phyloP scores from a whole-genome alignment of 64 coral and sea anemone genomes.

The Stichodactyla helianthus region DNA sequence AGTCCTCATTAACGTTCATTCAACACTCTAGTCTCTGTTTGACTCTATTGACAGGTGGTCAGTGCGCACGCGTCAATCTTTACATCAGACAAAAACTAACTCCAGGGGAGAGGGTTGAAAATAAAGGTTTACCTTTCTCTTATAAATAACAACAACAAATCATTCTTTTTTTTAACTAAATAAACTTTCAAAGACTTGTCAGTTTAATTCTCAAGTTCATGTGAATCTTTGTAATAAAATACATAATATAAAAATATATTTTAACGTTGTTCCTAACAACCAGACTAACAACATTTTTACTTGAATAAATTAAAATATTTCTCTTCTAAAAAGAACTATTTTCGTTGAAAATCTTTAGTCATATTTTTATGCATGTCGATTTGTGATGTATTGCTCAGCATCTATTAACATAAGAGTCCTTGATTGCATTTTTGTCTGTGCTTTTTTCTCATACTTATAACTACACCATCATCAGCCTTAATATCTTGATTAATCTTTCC shows the following conservation, averaged over 20 bases:
- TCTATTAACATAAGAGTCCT: not conserved
- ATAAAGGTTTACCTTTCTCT: not conserved
- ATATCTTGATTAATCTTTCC: slow-evolving; percentile 49
- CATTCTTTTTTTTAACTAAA: not conserved
- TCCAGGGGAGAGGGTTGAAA: not conserved
- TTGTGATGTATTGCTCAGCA: not conserved
- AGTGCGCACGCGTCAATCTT: not conserved
- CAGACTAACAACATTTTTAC: not conserved
- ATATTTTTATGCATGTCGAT: not conserved
- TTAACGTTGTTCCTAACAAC: not conserved
- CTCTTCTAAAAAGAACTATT: not conserved
- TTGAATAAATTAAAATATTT: not conserved
- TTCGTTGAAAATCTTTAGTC: not conserved
- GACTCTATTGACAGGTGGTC: not conserved
- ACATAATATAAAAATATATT: not conserved
- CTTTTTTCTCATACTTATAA: slow-evolving; percentile 22
- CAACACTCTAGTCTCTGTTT: not conserved
- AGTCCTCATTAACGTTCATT: not conserved
- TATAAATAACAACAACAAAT: not conserved
- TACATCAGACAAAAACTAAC: not conserved
- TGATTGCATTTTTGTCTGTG: slow-evolving; percentile 1
- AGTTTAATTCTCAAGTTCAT: not conserved
- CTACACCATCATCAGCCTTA: slow-evolving; percentile 25
- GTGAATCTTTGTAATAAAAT: not conserved
- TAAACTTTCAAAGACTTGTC: not conserved